Evolutionary conservation across 2,797 vertebrate species (phyloP).

Genomic region (Vespertilio murinus): DNA sequence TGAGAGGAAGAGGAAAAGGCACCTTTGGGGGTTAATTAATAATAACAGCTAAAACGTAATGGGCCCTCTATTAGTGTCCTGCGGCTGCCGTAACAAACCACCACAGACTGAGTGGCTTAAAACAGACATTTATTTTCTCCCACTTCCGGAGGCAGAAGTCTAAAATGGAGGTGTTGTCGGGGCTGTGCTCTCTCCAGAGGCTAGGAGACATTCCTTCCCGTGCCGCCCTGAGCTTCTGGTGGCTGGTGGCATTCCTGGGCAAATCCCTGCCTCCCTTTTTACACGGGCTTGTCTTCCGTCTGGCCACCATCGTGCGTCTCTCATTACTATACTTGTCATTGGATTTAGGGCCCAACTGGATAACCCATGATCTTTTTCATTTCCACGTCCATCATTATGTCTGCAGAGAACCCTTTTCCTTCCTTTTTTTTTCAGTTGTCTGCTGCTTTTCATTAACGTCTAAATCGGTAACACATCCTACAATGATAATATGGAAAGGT

Average conservation of each 20-base stretch:
- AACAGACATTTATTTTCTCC: background rate
- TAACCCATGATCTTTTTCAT: background rate
- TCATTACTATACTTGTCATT: background rate
- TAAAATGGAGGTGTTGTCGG: background rate
- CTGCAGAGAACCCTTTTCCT: background rate
- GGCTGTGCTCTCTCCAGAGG: background rate
- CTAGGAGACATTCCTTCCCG: no score
- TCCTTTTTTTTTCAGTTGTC: background rate
- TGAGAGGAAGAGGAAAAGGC: background rate
- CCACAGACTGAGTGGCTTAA: background rate
- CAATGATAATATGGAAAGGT: conserved; percentile 56
- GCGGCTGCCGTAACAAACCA: background rate
- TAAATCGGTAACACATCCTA: conserved; percentile 51
- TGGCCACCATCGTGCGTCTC: background rate
- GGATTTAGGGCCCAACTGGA: background rate
- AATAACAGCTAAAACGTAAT: background rate
- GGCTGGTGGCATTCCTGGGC: background rate
- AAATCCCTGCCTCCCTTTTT: background rate
- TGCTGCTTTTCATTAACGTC: conserved; percentile 62
- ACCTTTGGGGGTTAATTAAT: background rate
- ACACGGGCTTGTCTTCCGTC: background rate
- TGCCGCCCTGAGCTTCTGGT: background rate
- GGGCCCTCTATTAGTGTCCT: background rate
- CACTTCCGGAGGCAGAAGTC: background rate
- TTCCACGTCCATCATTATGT: background rate